phyloP scores from a whole-genome alignment of 2,797 vertebrate species.

The Tangara arthus region DNA sequence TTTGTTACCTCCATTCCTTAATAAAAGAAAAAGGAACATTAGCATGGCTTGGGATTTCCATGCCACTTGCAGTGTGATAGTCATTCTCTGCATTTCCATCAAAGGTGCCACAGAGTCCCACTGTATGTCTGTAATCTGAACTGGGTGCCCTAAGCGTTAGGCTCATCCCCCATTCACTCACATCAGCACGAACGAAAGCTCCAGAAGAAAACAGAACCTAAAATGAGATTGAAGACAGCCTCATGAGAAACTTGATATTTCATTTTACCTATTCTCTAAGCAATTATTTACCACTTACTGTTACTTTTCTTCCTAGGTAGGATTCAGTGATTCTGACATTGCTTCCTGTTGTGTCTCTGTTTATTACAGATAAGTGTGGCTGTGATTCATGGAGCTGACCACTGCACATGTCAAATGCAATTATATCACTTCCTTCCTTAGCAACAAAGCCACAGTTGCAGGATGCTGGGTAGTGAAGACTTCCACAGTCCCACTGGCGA shows the following conservation, averaged over 20 bases:
- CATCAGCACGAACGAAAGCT: constrained; percentile 84
- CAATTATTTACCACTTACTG: constrained; percentile 75
- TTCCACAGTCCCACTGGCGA: constrained; percentile 88
- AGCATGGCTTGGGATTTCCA: constrained; percentile 42
- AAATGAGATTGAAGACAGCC: not conserved
- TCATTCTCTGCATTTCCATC: constrained; percentile 83
- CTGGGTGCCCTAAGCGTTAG: constrained; percentile 82
- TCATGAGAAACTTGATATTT: not conserved
- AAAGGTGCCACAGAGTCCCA: constrained; percentile 87
- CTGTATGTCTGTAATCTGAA: constrained; percentile 78
- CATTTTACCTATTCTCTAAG: not conserved
- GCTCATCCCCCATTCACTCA: constrained; percentile 88
- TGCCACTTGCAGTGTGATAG: constrained; percentile 77
- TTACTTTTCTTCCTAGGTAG: constrained; percentile 90
- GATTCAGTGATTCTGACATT: constrained; percentile 83
- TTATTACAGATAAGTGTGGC: constrained; percentile 82
- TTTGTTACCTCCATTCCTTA: constrained; percentile 83
- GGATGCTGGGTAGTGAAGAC: constrained; percentile 76
- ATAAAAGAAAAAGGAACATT: constrained; percentile 73
- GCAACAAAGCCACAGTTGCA: constrained; percentile 86
- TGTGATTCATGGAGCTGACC: constrained; percentile 80
- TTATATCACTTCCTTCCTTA: constrained; percentile 76
- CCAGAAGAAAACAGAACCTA: constrained; percentile 87
- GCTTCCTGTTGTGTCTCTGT: constrained; percentile 69
- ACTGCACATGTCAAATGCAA: constrained; percentile 87